Percentiles rank a stretch among this genome's conserved stretches.
Evolutionary conservation across 2,113 vertebrate genomes (phyloP).

Genomic region (Dromaius novaehollandiae): DNA sequence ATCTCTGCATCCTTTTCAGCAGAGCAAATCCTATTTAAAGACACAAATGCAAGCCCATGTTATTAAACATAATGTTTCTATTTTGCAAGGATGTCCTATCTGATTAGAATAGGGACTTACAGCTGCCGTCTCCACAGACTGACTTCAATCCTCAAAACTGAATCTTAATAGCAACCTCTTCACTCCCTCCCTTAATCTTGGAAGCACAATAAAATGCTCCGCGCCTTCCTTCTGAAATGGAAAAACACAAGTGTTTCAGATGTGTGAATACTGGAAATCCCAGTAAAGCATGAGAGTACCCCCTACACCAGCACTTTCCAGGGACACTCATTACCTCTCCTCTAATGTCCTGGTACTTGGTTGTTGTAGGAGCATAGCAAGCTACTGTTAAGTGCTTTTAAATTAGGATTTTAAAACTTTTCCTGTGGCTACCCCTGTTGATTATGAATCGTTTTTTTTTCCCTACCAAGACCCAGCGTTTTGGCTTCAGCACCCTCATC

Average conservation of each 20-base stretch:
- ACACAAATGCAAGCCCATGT: neutral
- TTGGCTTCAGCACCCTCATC: conserved; percentile 53
- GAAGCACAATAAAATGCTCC: conserved; percentile 25
- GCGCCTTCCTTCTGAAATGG: neutral
- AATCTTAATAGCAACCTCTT: conserved; percentile 32
- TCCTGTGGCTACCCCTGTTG: conserved; percentile 54
- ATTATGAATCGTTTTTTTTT: conserved; percentile 9
- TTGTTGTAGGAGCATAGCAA: conserved; percentile 31
- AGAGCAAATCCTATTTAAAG: conserved; percentile 27
- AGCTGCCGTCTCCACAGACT: neutral
- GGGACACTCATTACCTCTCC: conserved; percentile 8
- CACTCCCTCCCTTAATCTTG: conserved; percentile 8
- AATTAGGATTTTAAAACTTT: conserved; percentile 54
- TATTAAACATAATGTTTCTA: neutral
- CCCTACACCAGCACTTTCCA: conserved; percentile 16
- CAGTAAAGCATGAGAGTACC: neutral
- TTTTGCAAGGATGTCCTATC: neutral
- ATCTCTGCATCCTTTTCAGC: neutral
- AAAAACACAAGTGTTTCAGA: neutral
- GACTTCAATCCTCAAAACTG: conserved; percentile 24
- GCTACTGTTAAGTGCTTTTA: conserved; percentile 59
- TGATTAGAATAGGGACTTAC: neutral
- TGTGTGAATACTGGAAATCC: neutral
- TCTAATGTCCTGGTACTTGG: neutral
- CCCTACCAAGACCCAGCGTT: conserved; percentile 10